A percentile compares a stretch with the other conserved stretches of the same genome.
Evolutionary conservation across 2,797 vertebrate species (phyloP).

Genomic region (Cyprinodon diabolis): DNA sequence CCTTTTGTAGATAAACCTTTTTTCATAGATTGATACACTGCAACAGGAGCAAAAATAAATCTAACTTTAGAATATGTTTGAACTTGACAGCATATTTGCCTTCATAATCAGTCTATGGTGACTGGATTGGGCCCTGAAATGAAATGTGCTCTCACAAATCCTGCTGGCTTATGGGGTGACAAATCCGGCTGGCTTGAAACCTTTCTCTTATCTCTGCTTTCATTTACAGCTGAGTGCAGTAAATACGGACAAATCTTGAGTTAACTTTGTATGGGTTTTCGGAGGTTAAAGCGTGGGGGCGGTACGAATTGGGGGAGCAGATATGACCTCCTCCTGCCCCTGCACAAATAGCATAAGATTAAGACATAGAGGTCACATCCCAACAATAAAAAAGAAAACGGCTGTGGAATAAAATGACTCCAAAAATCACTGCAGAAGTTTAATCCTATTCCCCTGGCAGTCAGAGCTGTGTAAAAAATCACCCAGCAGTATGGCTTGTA

Average conservation of each 20-base stretch:
- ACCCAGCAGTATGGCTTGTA: slow-evolving; percentile 60
- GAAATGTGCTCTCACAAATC: slow-evolving; percentile 57
- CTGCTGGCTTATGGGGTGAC: slow-evolving; percentile 51
- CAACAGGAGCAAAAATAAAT: slow-evolving; percentile 8
- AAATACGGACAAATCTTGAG: slow-evolving; percentile 37
- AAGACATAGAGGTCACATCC: slow-evolving; percentile 25
- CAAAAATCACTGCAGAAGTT: slow-evolving; percentile 65
- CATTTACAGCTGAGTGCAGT: slow-evolving; percentile 41
- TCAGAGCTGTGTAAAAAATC: slow-evolving; percentile 50
- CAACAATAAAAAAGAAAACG: slow-evolving; percentile 44
- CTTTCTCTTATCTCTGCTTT: slow-evolving; percentile 46
- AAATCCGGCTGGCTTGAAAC: slow-evolving; percentile 51
- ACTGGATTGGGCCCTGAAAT: slow-evolving; percentile 53
- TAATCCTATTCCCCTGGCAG: slow-evolving; percentile 73
- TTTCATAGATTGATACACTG: neutral
- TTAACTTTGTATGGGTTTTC: slow-evolving; percentile 39
- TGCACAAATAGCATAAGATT: slow-evolving; percentile 17
- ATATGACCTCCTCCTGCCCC: neutral
- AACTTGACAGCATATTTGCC: slow-evolving; percentile 48
- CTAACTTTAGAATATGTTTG: slow-evolving; percentile 24
- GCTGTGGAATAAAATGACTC: slow-evolving; percentile 57
- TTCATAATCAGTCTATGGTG: slow-evolving; percentile 52
- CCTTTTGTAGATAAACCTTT: neutral
- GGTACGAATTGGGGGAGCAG: neutral
- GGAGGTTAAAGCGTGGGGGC: slow-evolving; percentile 33